These are phyloP conservation scores for Leptarthrus brevirostris DNA, from an alignment of 2,888 invertebrate genomes.

Conservation along the genomic window DNA sequence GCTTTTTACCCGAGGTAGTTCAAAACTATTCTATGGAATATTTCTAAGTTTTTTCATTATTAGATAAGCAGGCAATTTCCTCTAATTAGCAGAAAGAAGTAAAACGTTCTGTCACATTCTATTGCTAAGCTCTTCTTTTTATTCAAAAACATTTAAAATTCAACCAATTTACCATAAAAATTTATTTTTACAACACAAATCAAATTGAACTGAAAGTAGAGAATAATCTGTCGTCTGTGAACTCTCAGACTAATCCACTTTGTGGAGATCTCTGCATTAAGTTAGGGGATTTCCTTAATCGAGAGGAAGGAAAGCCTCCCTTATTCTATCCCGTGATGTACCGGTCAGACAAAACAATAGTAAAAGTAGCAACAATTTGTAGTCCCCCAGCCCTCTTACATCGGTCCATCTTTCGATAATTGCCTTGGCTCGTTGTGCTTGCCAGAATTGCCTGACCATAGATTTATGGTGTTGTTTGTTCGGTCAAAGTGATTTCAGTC, in stretches of 20 bases:
- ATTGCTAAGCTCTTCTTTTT: too few relatives aligned
- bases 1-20: too few relatives aligned
- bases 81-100: too few relatives aligned
- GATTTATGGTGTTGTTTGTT: conserved; percentile 39
- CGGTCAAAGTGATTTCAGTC: conserved; percentile 20
- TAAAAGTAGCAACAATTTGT: conserved; percentile 27
- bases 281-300: background rate
- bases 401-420: background rate
- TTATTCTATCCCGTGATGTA: too few relatives aligned
- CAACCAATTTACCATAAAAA: too few relatives aligned
- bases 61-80: too few relatives aligned
- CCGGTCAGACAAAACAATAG: conserved; percentile 14
- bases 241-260: conserved; percentile 3
- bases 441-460: conserved; percentile 29
- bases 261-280: background rate
- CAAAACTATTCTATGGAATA: too few relatives aligned
- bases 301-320: background rate
- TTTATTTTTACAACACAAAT: background rate
- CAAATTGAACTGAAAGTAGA: background rate
- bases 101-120: too few relatives aligned
- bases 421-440: background rate
- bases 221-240: conserved; percentile 1
- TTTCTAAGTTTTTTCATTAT: too few relatives aligned
- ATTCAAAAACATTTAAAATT: too few relatives aligned
- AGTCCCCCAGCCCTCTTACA: background rate